These are phyloP conservation scores for Simalia tracyae DNA, from an alignment of 2,797 vertebrate species.

Conservation along the genomic window DNA sequence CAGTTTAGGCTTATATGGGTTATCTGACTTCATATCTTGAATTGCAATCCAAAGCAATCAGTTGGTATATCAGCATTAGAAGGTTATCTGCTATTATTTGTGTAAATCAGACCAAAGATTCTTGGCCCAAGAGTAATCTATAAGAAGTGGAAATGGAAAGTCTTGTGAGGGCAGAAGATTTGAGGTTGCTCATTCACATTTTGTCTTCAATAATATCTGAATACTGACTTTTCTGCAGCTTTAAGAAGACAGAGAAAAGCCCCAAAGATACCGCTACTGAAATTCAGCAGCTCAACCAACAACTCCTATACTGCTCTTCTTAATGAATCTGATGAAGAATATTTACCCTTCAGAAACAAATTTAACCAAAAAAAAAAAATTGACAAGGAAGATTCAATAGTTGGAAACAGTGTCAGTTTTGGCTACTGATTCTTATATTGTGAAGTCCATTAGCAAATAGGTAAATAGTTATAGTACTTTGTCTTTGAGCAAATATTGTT, in stretches of 20 bases:
- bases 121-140: no score
- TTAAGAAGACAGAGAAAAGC: slow-evolving; percentile 47
- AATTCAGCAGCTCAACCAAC: slow-evolving; percentile 62
- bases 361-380: neutral
- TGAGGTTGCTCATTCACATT: neutral
- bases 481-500: neutral
- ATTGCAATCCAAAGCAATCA: no score
- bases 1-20: no score
- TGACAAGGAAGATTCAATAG: neutral
- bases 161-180: neutral
- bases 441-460: no score
- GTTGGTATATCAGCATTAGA: no score
- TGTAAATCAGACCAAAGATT: no score
- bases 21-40: no score
- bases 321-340: slow-evolving; percentile 80
- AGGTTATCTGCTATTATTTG: no score
- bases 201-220: no score
- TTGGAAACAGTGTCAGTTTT: no score
- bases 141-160: neutral
- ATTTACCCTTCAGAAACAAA: neutral
- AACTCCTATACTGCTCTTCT: slow-evolving; percentile 75
- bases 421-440: no score
- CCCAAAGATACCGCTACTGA: slow-evolving; percentile 73
- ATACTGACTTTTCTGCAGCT: neutral
- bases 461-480: neutral